Conservation (phyloP, 2,888 invertebrate species). For the Heteromurus nitidus region DNA sequence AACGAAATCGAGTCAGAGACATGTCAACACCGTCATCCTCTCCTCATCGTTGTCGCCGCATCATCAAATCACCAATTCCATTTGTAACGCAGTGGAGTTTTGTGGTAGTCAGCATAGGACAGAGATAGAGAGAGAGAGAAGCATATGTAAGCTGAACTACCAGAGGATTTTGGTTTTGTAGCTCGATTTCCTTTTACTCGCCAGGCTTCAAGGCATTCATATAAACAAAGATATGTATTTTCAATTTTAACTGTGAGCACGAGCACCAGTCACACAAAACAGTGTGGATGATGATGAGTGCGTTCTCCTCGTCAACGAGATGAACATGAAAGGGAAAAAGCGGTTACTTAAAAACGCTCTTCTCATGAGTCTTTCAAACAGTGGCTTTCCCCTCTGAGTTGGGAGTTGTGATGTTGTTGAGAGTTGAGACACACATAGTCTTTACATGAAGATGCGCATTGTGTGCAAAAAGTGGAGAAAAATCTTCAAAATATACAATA, state of each 20-base stretch:
- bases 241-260: constrained; percentile 30
- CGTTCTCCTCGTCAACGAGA: too few species aligned
- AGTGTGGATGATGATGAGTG: not conserved
- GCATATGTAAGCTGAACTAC: not conserved
- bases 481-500: not conserved
- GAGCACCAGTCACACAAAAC: too few species aligned
- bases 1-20: constrained; percentile 13
- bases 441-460: too few species aligned
- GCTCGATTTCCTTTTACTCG: not conserved
- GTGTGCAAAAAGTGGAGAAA: not conserved
- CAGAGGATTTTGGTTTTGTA: not conserved
- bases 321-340: constrained; percentile 13
- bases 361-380: constrained; percentile 5
- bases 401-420: too few species aligned
- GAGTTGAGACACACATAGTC: too few species aligned
- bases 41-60: not conserved
- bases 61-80: too few species aligned
- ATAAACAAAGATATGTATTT: not conserved
- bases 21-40: constrained; percentile 13
- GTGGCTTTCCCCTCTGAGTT: not conserved
- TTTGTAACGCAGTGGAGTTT: too few species aligned
- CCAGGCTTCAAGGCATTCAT: not conserved
- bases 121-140: not conserved
- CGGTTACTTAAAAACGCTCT: not conserved
- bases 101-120: not conserved